Evolutionary conservation across 1,140 invertebrate species (phyloP).

Genomic region (Camponotus floridanus): DNA sequence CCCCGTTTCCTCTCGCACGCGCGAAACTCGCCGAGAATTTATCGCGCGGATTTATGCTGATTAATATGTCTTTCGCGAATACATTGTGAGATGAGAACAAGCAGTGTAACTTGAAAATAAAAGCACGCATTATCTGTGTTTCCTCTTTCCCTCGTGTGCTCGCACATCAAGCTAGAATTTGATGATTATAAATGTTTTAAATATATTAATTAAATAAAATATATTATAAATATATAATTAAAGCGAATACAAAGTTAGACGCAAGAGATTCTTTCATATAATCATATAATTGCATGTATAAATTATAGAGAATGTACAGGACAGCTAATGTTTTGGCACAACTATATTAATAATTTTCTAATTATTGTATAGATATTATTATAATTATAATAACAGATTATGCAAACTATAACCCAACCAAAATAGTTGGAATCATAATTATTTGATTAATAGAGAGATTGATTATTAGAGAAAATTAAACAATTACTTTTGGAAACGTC

Average conservation of each 20-base stretch:
- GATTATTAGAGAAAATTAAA: not conserved
- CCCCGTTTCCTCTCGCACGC: not conserved
- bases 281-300: not conserved
- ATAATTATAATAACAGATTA: slow-evolving; percentile 12
- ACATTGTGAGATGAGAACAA: slow-evolving; percentile 12
- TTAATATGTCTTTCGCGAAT: slow-evolving; percentile 21
- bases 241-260: slow-evolving; percentile 16
- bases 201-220: slow-evolving; percentile 32
- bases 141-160: not conserved
- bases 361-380: slow-evolving; percentile 33
- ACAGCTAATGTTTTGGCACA: not conserved
- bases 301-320: slow-evolving; percentile 1
- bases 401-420: slow-evolving; percentile 16
- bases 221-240: not conserved
- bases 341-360: slow-evolving; percentile 49
- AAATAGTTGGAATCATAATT: slow-evolving; percentile 42
- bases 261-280: not conserved
- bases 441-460: slow-evolving; percentile 21
- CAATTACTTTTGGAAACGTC: slow-evolving; percentile 18
- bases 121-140: not conserved
- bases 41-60: slow-evolving; percentile 55
- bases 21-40: slow-evolving; percentile 32
- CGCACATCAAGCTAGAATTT: not conserved
- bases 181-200: not conserved
- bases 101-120: slow-evolving; percentile 5